A percentile compares a stretch with the other conserved stretches of the same genome.
Evolutionary conservation across 2,888 invertebrate species (phyloP).

Genomic region (Charanyca ferruginea): DNA sequence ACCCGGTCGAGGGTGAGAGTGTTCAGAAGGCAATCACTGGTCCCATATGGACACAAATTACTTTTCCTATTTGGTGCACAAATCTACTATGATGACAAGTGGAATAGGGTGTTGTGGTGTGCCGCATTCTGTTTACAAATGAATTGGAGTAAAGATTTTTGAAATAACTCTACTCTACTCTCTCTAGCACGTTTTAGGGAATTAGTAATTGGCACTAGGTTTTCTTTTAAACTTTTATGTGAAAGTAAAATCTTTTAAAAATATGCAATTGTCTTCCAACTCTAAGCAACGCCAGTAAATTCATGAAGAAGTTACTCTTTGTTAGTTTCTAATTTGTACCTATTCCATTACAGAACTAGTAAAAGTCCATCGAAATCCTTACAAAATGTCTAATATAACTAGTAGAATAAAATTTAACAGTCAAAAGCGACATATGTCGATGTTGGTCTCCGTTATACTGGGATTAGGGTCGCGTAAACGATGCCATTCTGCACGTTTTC

Average conservation of each 20-base stretch:
- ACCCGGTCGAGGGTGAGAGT: conserved; percentile 80
- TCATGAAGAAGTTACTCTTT: background rate
- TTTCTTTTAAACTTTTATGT: background rate
- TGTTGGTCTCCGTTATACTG: conserved; percentile 71
- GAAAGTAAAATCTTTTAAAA: too few relatives aligned
- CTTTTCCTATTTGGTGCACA: conserved; percentile 84
- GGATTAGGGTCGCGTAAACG: conserved; percentile 87
- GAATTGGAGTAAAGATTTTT: conserved; percentile 14
- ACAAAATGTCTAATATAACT: conserved; percentile 35
- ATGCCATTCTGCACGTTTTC: conserved; percentile 88
- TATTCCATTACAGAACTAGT: conserved; percentile 1
- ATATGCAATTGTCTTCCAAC: background rate
- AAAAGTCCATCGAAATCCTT: conserved; percentile 6
- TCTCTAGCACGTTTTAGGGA: background rate
- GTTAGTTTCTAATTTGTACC: background rate
- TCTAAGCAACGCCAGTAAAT: background rate
- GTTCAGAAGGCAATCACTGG: conserved; percentile 88
- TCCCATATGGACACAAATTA: conserved; percentile 91
- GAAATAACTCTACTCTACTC: background rate
- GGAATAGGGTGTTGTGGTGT: conserved; percentile 82
- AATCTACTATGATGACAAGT: conserved; percentile 86
- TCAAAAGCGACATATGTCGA: conserved; percentile 81
- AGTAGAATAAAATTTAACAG: conserved; percentile 62
- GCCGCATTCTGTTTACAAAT: conserved; percentile 64
- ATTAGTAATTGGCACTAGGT: background rate